A percentile compares a stretch with the other conserved stretches of the same genome.
phyloP scores from a whole-genome alignment of 2,113 vertebrate genomes.

The Copsychus sechellarum region DNA sequence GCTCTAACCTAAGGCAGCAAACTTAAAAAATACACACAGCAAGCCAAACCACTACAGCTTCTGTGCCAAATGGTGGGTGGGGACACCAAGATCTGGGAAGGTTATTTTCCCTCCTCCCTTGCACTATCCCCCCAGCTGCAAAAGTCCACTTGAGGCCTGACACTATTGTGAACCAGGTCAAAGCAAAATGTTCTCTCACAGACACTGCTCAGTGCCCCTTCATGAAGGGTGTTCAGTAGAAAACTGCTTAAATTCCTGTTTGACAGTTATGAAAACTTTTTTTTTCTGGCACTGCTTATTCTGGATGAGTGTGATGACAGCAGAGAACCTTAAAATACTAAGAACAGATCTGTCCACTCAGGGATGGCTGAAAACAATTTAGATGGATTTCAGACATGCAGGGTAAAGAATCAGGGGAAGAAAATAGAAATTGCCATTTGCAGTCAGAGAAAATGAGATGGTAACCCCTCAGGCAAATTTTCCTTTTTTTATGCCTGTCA shows the following conservation, averaged over 20 bases:
- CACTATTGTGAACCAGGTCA: neutral
- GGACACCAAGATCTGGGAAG: neutral
- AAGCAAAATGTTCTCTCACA: neutral
- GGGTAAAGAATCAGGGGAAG: neutral
- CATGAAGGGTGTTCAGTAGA: neutral
- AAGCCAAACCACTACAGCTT: slow-evolving; percentile 29
- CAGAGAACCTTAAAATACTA: neutral
- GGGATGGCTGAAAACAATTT: neutral
- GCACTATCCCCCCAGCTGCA: neutral
- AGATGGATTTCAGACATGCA: neutral
- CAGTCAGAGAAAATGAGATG: neutral
- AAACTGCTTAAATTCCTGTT: neutral
- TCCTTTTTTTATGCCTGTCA: neutral
- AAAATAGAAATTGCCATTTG: neutral
- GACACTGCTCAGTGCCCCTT: neutral
- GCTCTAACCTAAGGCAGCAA: slow-evolving; percentile 16
- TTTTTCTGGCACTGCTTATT: neutral
- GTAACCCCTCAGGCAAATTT: neutral
- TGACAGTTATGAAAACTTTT: neutral
- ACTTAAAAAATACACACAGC: neutral
- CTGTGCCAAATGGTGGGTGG: slow-evolving; percentile 20
- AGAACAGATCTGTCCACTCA: neutral
- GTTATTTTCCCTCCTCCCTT: neutral
- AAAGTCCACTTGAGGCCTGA: neutral
- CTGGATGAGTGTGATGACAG: neutral